Evolutionary conservation across 64 coral and sea anemone species (phyloP).

Genomic region (Pocillopora damicornis): DNA sequence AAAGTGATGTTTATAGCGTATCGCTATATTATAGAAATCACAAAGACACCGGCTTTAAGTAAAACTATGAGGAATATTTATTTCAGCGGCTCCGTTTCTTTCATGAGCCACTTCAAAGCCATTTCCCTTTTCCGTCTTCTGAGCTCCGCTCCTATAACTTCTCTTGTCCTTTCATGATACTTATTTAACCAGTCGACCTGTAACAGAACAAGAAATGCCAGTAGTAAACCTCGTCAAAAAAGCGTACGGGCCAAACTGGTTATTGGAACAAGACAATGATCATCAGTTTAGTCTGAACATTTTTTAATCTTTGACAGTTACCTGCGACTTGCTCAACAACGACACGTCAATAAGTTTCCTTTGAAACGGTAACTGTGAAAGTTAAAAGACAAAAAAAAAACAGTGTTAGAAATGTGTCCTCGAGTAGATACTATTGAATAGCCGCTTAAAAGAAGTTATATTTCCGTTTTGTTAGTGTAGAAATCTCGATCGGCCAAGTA

Average conservation of each 20-base stretch:
- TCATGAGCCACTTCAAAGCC: conserved; percentile 26
- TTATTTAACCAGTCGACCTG: conserved; percentile 67
- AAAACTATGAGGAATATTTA: neutral
- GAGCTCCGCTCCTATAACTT: conserved; percentile 28
- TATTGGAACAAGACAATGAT: neutral
- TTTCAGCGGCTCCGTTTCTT: conserved; percentile 18
- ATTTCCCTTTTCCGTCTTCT: conserved; percentile 10
- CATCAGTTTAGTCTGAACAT: neutral
- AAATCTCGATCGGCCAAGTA: no score
- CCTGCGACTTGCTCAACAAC: conserved; percentile 53
- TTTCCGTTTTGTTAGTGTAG: no score
- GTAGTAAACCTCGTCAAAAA: neutral
- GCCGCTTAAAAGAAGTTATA: no score
- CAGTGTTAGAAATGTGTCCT: neutral
- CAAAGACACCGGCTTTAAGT: no score
- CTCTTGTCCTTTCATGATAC: conserved; percentile 40
- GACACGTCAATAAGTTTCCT: conserved; percentile 48
- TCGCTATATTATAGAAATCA: no score
- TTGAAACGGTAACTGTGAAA: conserved; percentile 52
- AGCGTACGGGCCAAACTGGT: neutral
- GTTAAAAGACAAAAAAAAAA: neutral
- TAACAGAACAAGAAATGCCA: neutral
- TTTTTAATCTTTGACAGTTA: neutral
- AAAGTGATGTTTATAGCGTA: no score
- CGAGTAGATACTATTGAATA: no score